Percentiles rank a stretch among this genome's conserved stretches.
phyloP scores from a whole-genome alignment of 2,113 vertebrate species.

The Scalopus aquaticus region DNA sequence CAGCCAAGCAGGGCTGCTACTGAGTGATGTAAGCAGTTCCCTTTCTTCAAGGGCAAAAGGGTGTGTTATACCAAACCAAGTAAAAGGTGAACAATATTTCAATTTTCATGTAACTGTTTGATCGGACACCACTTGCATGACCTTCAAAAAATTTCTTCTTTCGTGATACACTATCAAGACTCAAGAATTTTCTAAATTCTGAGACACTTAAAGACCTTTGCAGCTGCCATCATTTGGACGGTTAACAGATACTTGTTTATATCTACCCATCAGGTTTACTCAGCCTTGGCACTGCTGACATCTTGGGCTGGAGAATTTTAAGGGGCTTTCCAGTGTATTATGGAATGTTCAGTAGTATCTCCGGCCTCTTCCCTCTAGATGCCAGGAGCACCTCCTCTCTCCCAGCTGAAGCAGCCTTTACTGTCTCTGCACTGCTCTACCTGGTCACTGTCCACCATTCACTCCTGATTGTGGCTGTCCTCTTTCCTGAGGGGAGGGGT shows the following conservation, averaged over 20 bases:
- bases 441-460: background rate
- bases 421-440: background rate
- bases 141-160: background rate
- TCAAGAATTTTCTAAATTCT: background rate
- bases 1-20: slow-evolving; percentile 32
- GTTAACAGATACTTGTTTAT: background rate
- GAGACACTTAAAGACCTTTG: background rate
- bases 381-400: background rate
- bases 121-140: background rate
- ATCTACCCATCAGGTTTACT: background rate
- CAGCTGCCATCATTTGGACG: background rate
- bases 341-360: background rate
- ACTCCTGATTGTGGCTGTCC: background rate
- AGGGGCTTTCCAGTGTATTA: background rate
- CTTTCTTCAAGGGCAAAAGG: background rate
- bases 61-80: background rate
- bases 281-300: background rate
- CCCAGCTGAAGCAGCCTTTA: background rate
- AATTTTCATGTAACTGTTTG: background rate
- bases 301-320: background rate
- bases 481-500: background rate
- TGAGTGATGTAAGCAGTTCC: background rate
- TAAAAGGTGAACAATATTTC: background rate
- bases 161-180: background rate
- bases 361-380: background rate